A percentile compares a stretch with the other conserved stretches of the same genome.
These are phyloP conservation scores for Megaceryle alcyon DNA, from an alignment of 2,797 vertebrate species.

Conservation along the genomic window DNA sequence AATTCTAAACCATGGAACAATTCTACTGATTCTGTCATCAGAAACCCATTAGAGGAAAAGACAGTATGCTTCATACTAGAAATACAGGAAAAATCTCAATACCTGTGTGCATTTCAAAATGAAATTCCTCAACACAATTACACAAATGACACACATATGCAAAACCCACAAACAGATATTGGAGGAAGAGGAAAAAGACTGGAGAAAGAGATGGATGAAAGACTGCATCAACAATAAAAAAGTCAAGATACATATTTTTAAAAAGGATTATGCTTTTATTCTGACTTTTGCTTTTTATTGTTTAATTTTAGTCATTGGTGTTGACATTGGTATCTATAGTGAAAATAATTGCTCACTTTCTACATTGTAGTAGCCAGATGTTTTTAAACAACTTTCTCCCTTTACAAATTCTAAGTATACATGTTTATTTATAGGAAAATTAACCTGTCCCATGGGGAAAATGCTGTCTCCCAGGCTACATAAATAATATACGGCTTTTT, in stretches of 20 bases:
- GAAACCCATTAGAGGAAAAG: neutral
- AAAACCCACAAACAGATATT: neutral
- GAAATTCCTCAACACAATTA: neutral
- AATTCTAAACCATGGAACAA: neutral
- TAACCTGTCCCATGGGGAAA: neutral
- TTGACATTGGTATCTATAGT: neutral
- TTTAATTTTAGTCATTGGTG: neutral
- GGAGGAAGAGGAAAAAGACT: neutral
- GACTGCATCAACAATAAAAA: neutral
- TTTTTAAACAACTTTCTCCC: neutral
- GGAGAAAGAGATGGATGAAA: neutral
- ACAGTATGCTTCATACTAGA: neutral
- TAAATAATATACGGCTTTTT: neutral
- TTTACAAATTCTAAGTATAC: neutral
- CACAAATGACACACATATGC: neutral
- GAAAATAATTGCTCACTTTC: neutral
- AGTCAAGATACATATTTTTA: neutral
- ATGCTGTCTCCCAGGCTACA: neutral
- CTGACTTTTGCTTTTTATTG: neutral
- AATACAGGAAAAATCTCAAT: neutral
- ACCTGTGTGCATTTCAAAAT: neutral
- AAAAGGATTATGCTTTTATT: neutral
- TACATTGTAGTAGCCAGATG: neutral
- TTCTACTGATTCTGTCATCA: neutral
- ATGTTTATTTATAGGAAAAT: neutral